phyloP scores from a whole-genome alignment of 2,888 invertebrate species.

The Cordylochernes scorpioides region DNA sequence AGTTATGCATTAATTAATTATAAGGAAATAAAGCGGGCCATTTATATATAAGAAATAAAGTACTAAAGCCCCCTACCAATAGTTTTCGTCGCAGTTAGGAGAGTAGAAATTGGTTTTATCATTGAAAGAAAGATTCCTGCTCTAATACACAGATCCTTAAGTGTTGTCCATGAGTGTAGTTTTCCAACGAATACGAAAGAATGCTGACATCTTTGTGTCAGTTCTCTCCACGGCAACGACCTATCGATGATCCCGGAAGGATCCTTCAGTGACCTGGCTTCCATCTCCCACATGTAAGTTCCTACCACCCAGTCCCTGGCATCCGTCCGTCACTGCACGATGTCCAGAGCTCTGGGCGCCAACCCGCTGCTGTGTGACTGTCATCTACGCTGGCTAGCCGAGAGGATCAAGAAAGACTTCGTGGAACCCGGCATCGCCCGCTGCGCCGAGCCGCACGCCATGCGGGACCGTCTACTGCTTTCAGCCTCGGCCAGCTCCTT shows the following conservation, averaged over 20 bases:
- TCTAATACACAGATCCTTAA: neutral
- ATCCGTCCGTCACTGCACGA: no score
- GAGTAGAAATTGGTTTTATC: neutral
- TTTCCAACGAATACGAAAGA: no score
- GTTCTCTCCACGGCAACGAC: slow-evolving; percentile 84
- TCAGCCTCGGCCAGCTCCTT: slow-evolving; percentile 62
- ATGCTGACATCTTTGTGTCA: no score
- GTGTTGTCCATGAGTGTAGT: neutral
- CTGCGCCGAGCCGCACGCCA: slow-evolving; percentile 58
- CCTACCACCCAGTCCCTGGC: no score
- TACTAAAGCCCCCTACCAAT: no score
- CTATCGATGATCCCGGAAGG: slow-evolving; percentile 86
- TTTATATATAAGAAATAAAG: no score
- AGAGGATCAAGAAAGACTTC: slow-evolving; percentile 81
- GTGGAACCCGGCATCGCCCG: slow-evolving; percentile 92
- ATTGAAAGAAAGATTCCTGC: neutral
- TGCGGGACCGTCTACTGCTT: slow-evolving; percentile 73
- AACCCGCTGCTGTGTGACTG: slow-evolving; percentile 97
- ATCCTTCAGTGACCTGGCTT: slow-evolving; percentile 64
- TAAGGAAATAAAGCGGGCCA: no score
- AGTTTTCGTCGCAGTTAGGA: no score
- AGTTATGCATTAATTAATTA: no score
- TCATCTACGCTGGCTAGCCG: slow-evolving; percentile 73
- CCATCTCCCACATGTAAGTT: slow-evolving; percentile 83
- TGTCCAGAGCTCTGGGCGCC: slow-evolving; percentile 67